These are phyloP conservation scores for Drosophila subquinaria DNA, from an alignment of 2,888 invertebrate genomes.

Conservation along the genomic window DNA sequence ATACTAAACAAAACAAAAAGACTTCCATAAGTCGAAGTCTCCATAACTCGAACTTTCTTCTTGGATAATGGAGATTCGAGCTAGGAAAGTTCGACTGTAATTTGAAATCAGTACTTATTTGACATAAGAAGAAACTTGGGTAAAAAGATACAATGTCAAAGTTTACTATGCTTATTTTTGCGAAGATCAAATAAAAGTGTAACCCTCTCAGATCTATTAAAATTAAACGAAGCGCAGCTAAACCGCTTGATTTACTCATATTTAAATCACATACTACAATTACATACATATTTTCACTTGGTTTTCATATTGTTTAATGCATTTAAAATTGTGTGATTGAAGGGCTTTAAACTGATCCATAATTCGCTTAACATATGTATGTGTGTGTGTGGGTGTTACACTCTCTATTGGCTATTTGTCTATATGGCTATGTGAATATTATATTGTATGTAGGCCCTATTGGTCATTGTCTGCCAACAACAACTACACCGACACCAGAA, in stretches of 20 bases:
- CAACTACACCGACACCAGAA: constrained; percentile 77
- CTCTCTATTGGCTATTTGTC: constrained; percentile 17
- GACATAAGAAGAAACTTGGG: not conserved
- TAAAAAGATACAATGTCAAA: not conserved
- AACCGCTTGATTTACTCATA: not conserved
- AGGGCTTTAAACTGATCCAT: constrained; percentile 46
- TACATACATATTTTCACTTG: not conserved
- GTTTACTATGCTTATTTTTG: not conserved
- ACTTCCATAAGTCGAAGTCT: too few relatives aligned
- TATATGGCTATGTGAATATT: constrained; percentile 29
- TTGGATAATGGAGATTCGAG: too few relatives aligned
- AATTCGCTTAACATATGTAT: constrained; percentile 3
- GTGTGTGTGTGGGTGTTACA: not conserved
- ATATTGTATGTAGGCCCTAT: constrained; percentile 82
- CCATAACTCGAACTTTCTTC: too few relatives aligned
- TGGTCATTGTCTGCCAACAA: constrained; percentile 84
- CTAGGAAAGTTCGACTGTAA: too few relatives aligned
- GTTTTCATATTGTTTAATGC: constrained; percentile 1
- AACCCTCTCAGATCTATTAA: not conserved
- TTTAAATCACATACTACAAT: not conserved
- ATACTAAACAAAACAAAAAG: too few relatives aligned
- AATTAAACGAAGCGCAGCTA: not conserved
- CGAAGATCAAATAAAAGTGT: not conserved
- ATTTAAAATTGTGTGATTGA: constrained; percentile 1
- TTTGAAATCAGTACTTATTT: too few relatives aligned